Evolutionary conservation across 1,140 invertebrate genomes (phyloP), one percentile per base, ranked within the genome.

Genomic region (Oryctes rhinoceros): DNA sequence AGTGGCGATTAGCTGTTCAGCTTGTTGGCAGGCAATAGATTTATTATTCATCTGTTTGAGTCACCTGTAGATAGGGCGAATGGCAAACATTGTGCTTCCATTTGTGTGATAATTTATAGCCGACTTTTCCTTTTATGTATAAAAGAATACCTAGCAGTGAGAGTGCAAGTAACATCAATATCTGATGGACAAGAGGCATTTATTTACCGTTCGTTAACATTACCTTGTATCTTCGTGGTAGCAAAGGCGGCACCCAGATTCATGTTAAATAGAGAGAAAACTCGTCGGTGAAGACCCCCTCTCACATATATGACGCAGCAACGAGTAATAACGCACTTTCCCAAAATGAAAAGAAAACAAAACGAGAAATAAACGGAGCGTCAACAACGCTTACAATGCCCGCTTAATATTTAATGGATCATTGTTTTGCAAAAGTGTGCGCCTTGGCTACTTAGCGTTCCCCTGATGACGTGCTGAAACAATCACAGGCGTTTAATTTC

Each of bases 371-470:
- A 62, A 7, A 62, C 20, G 20, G 39, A 59, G 15, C 53, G 18
- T 59, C 18, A 18, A n/a, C 53, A 10, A 71, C 35, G 65, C 65
- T 35, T 35, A 71, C 65, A 71, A 71, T 71, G 20, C 65, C 65
- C 37, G 24, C 13, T 71, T 71, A 71, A 37, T 37, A 71, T 35
- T 71, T 71, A 71, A 71, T 71, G 35, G 24, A 71, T 71, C 65
- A 20, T 67, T 67, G 65, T 71, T 24, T 71, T 10, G 20, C 35
- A 9, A 71, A 71, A 71, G 65, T 71, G 24, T 71, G 24, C 20
- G 1, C 18, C 3, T 18, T 18, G 15, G 6, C 15, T 59, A 59
- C 15, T 59, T 59, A 4, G 15, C 53, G 18, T n/a, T 3, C 18
- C n/a, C 11, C 49, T 59, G 13, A 59, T n/a, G 7, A 18, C 5